phyloP scores from a whole-genome alignment of 2,888 invertebrate species.

The Tiliacea aurago region DNA sequence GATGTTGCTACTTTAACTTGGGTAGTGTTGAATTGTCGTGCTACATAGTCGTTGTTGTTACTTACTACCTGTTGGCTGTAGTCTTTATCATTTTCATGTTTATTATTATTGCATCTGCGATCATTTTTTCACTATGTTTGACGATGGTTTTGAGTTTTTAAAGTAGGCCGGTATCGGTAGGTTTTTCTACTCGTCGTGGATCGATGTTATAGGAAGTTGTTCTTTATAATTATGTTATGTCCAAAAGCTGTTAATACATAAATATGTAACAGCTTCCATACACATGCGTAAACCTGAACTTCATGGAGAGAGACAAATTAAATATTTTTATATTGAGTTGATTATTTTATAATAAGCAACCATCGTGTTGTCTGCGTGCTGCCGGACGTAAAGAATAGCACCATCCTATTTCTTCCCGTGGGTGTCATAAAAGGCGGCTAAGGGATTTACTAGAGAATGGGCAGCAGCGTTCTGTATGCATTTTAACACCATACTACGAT shows the following conservation, averaged over 20 bases:
- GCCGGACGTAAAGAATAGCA: too few species aligned
- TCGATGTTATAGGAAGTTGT: too few species aligned
- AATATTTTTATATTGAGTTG: background rate
- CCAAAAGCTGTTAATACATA: background rate
- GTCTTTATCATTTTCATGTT: background rate
- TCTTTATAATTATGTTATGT: background rate
- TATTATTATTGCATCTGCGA: background rate
- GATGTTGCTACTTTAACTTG: conserved; percentile 27
- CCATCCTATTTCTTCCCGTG: too few species aligned
- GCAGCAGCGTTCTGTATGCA: too few species aligned
- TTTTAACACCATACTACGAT: too few species aligned
- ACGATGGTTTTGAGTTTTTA: background rate
- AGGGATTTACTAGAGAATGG: too few species aligned
- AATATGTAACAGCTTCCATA: background rate
- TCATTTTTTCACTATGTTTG: background rate
- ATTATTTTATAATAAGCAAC: background rate
- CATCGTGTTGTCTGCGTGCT: too few species aligned
- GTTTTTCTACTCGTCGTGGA: too few species aligned
- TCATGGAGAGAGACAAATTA: too few species aligned
- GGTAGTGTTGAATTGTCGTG: conserved; percentile 30
- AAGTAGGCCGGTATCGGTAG: background rate
- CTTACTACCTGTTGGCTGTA: background rate
- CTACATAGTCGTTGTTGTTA: background rate
- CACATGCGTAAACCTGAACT: background rate
- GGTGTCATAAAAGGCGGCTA: too few species aligned